phyloP scores from a whole-genome alignment of 2,888 invertebrate genomes.

The Scrobipalpa atriplicella region DNA sequence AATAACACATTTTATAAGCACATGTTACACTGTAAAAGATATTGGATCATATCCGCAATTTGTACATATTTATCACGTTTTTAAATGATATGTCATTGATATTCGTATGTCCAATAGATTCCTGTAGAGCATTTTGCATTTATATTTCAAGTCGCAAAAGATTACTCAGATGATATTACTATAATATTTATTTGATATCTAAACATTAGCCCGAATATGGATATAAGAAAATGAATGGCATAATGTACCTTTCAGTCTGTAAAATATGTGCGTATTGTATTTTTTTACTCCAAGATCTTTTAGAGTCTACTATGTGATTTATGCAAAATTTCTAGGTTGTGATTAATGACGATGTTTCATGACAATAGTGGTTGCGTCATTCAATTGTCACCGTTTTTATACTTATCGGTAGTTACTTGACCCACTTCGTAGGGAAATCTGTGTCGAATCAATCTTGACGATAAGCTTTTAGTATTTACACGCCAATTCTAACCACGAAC shows the following conservation, averaged over 20 bases:
- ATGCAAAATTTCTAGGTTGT: conserved; percentile 66
- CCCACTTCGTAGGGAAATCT: neutral
- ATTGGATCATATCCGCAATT: conserved; percentile 2
- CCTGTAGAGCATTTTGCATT: too few species aligned
- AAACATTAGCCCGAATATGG: too few species aligned
- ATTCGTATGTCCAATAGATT: too few species aligned
- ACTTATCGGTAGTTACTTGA: conserved; percentile 1
- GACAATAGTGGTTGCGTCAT: neutral
- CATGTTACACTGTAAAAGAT: neutral
- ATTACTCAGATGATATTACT: too few species aligned
- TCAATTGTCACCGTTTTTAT: conserved; percentile 8
- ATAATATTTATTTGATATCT: too few species aligned
- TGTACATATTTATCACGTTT: neutral
- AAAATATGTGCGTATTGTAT: too few species aligned
- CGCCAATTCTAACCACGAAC: neutral
- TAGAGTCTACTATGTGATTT: neutral
- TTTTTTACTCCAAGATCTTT: neutral
- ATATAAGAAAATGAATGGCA: too few species aligned
- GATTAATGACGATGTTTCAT: conserved; percentile 42
- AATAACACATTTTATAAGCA: conserved; percentile 31
- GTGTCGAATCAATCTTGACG: conserved; percentile 3
- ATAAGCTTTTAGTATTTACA: neutral
- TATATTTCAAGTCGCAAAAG: too few species aligned
- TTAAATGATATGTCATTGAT: too few species aligned
- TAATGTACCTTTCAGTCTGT: too few species aligned